These are phyloP conservation scores for Stenolophus ochropezus DNA, from an alignment of 2,888 invertebrate genomes.

Conservation along the genomic window DNA sequence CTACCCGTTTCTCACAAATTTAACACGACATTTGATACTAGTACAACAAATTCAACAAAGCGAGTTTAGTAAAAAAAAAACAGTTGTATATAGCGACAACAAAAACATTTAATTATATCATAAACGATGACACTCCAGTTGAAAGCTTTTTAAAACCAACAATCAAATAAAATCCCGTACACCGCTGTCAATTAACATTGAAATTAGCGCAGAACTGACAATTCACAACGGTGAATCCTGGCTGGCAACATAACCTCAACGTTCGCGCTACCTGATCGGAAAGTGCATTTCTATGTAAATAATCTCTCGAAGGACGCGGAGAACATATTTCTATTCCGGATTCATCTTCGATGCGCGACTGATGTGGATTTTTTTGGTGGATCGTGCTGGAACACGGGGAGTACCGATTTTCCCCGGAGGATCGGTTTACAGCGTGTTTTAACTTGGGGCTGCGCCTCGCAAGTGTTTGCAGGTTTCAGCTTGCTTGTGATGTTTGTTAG, in stretches of 20 bases:
- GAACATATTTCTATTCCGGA: conserved; percentile 41
- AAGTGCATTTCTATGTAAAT: conserved; percentile 39
- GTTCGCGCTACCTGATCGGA: conserved; percentile 9
- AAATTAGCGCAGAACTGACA: too few species aligned
- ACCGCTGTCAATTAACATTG: background rate
- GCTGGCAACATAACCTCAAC: conserved; percentile 26
- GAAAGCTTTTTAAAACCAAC: background rate
- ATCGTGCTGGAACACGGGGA: conserved; percentile 31
- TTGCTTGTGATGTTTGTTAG: background rate
- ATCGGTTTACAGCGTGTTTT: conserved; percentile 48
- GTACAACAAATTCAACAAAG: too few species aligned
- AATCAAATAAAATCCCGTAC: background rate
- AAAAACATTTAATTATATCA: background rate
- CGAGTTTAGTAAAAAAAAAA: too few species aligned
- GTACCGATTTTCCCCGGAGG: conserved; percentile 37
- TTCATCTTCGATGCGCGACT: conserved; percentile 39
- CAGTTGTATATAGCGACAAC: too few species aligned
- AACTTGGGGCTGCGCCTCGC: too few species aligned
- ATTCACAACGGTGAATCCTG: too few species aligned
- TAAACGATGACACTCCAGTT: background rate
- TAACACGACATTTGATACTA: too few species aligned
- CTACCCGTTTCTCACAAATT: too few species aligned
- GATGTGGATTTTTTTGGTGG: conserved; percentile 44
- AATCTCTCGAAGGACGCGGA: conserved; percentile 45
- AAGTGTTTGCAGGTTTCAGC: too few species aligned